phyloP scores from a whole-genome alignment of 2,888 invertebrate species.

The Lithophane leautieri region DNA sequence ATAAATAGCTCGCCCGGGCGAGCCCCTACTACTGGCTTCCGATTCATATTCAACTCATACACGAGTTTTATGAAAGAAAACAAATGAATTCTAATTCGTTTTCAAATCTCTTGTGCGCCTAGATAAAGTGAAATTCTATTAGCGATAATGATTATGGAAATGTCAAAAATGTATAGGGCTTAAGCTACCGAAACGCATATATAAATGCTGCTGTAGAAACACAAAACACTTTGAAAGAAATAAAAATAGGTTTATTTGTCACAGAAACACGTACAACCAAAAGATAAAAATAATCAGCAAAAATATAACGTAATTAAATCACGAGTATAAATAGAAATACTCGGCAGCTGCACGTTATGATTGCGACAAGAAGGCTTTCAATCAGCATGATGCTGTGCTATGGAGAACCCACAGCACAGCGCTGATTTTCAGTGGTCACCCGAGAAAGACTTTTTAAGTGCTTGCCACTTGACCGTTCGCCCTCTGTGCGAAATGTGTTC shows the following conservation, averaged over 20 bases:
- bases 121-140: neutral
- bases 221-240: neutral
- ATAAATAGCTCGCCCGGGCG: slow-evolving; percentile 79
- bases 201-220: neutral
- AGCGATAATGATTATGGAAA: neutral
- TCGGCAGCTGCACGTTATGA: too few relatives aligned
- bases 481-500: neutral
- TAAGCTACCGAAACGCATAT: neutral
- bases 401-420: too few relatives aligned
- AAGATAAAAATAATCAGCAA: too few relatives aligned
- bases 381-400: too few relatives aligned
- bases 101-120: neutral
- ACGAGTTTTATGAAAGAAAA: slow-evolving; percentile 7
- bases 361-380: too few relatives aligned
- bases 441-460: neutral
- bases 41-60: slow-evolving; percentile 34
- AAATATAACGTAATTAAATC: too few relatives aligned
- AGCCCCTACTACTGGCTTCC: slow-evolving; percentile 56
- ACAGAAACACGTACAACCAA: too few relatives aligned
- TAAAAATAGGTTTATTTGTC: too few relatives aligned
- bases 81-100: slow-evolving; percentile 9
- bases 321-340: too few relatives aligned
- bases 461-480: neutral
- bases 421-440: too few relatives aligned
- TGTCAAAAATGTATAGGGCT: neutral